A percentile compares a stretch with the other conserved stretches of the same genome.
phyloP scores from a whole-genome alignment of 2,888 invertebrate species.

The Tethea ocularis region DNA sequence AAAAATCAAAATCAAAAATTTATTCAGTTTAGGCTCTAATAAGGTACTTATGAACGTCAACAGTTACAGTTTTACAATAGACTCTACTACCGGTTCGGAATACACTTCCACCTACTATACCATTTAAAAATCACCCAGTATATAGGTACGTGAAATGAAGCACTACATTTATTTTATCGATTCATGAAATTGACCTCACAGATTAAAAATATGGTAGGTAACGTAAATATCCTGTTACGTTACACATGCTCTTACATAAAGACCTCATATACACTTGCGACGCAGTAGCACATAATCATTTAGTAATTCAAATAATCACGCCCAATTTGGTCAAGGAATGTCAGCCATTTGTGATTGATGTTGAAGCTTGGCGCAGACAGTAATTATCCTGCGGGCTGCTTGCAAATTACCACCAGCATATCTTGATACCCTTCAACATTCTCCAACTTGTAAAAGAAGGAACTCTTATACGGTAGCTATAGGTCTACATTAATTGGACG shows the following conservation, averaged over 20 bases:
- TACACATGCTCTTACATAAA: background rate
- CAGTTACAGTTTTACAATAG: too few relatives aligned
- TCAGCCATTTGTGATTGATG: constrained; percentile 23
- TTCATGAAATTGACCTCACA: too few relatives aligned
- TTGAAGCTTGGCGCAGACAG: constrained; percentile 7
- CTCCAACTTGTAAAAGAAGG: background rate
- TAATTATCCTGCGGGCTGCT: constrained; percentile 23
- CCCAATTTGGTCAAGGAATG: constrained; percentile 21
- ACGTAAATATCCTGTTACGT: background rate
- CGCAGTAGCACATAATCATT: constrained; percentile 5
- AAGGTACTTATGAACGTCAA: too few relatives aligned
- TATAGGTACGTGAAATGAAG: too few relatives aligned
- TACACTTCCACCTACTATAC: too few relatives aligned
- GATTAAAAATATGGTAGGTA: too few relatives aligned
- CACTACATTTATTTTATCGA: too few relatives aligned
- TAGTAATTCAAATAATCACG: constrained; percentile 18
- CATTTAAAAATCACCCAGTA: too few relatives aligned
- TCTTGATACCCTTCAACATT: background rate
- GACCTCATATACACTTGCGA: background rate
- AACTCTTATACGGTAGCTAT: background rate
- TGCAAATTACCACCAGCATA: constrained; percentile 13
- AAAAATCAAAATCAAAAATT: too few relatives aligned
- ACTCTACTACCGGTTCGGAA: too few relatives aligned
- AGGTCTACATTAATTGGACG: background rate
- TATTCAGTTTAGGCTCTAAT: too few relatives aligned